Evolutionary conservation across 2,888 invertebrate species (phyloP), one percentile per base, ranked within the genome.

Genomic region (Strigamia maritima): DNA sequence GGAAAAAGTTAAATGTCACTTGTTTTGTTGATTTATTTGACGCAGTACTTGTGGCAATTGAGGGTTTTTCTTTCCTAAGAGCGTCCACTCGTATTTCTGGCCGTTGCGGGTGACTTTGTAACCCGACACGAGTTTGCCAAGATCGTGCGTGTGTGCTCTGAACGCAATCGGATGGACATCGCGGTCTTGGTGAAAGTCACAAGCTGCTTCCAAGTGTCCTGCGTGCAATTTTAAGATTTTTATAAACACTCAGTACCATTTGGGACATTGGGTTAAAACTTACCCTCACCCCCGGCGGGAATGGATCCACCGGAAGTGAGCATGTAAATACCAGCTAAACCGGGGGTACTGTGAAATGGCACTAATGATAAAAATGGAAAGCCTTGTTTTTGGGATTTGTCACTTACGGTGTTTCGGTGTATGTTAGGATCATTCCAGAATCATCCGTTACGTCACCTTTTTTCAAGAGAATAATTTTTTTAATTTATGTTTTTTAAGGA

Each of bases 121-220:
- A 0, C 96, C 97, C 0, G 93, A 89, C 0, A 97, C 96, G 0
- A 93, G 91, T 85, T 90, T 90, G 0, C 92, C 95, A 79, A 97
- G 89, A 28, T 91, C 89, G 84, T 99, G 98, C 0, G 98, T 97
- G 85, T 99, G 98, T 0, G 94, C 94, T 81, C 98, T 90, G 87
- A 94, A 98, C 0, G 97, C 97, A 87, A 99, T 95, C 0, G 98
- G 99, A 88, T 97, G 91, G 76, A 99, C 90, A 4, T 90, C 90
- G 85, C 95, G 94, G 79, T 93, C 89, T 84, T 95, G 94, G 1
- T 87, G 87, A 75, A 96, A 90, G 79, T 88, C 88, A 86, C 98
- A 99, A 0, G 94, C 92, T 0, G 94, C 91, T 87, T 99, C 98
- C 94, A 99, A 94, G 83, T 94, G 90, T 81, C 93, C 94, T 80